These are phyloP conservation scores for Lipotes vexillifer DNA, from an alignment of 2,113 vertebrate species.

Conservation along the genomic window DNA sequence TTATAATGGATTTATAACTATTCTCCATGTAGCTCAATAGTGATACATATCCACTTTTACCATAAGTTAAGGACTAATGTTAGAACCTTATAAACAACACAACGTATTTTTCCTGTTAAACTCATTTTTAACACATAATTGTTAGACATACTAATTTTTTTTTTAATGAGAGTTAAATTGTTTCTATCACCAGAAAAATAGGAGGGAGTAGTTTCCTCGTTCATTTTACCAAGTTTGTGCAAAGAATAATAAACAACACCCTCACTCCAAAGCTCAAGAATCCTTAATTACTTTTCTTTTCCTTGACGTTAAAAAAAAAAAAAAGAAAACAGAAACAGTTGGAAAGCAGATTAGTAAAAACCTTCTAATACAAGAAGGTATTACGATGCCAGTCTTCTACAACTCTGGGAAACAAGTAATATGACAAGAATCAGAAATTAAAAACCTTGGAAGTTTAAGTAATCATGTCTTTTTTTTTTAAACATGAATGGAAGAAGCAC, in stretches of 20 bases:
- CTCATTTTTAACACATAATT: not conserved
- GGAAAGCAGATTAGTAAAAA: not conserved
- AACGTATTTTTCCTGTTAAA: not conserved
- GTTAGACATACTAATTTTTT: not conserved
- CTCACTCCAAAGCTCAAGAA: not conserved
- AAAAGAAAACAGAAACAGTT: not conserved
- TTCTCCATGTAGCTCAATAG: not conserved
- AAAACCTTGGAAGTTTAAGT: not conserved
- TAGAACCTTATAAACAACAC: not conserved
- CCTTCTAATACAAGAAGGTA: not conserved
- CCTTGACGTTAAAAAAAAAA: not conserved
- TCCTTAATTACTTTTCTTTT: not conserved
- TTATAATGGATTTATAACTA: not conserved
- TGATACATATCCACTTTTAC: not conserved
- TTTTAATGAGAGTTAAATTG: not conserved
- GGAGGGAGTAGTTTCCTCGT: not conserved
- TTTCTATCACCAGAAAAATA: not conserved
- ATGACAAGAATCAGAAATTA: not conserved
- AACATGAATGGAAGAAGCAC: not conserved
- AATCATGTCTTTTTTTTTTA: not conserved
- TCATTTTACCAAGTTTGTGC: not conserved
- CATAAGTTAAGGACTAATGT: not conserved
- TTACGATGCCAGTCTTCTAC: not conserved
- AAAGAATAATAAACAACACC: conserved; percentile 21
- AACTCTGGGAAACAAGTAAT: not conserved